Conservation (phyloP, 2,113 vertebrate species). For the Ciconia stormi region DNA sequence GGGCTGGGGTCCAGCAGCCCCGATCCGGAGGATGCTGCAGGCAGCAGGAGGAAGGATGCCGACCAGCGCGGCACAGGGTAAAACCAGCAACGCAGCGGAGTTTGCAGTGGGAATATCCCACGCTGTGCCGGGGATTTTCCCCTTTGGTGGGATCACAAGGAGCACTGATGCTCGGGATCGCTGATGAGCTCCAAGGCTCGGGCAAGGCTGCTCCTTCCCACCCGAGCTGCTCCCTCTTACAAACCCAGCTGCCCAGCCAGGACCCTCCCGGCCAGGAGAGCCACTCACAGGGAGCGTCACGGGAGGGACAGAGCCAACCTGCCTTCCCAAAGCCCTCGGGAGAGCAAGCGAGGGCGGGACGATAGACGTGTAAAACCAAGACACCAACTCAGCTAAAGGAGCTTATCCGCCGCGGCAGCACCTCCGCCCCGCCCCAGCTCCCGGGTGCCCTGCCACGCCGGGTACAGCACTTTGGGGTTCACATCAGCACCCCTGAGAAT, state of each 20-base stretch:
- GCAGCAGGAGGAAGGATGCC: not conserved
- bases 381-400: not conserved
- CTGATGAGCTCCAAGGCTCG: not conserved
- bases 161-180: not conserved
- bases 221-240: not conserved
- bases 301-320: not conserved
- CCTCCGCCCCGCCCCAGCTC: accelerated
- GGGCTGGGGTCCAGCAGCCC: not conserved
- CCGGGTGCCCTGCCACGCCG: accelerated
- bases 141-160: not conserved
- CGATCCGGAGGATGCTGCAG: accelerated
- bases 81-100: not conserved
- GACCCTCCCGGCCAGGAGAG: not conserved
- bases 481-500: not conserved
- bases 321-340: not conserved
- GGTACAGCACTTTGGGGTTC: not conserved
- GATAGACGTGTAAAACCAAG: not conserved
- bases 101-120: not conserved
- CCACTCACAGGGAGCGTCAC: accelerated
- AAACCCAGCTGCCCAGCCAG: not conserved
- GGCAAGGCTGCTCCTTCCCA: not conserved
- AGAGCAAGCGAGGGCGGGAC: not conserved
- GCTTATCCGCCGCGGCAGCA: not conserved
- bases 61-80: accelerated
- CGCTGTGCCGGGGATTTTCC: not conserved